These are phyloP conservation scores for Helicoverpa armigera DNA, from an alignment of 1,140 invertebrate genomes.

Conservation along the genomic window DNA sequence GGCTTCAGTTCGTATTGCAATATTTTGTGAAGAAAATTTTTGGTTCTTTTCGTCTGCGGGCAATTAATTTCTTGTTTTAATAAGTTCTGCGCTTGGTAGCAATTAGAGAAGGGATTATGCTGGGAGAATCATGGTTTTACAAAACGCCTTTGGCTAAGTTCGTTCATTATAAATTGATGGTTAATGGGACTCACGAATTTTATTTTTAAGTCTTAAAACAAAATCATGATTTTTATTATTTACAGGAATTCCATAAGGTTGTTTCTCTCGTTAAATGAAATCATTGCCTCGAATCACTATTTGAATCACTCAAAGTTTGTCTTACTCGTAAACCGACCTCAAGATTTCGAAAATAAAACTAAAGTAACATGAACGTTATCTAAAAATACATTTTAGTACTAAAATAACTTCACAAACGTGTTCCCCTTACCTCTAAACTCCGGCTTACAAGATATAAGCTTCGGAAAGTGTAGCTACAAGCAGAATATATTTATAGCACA, in stretches of 20 bases:
- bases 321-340: too few relatives aligned
- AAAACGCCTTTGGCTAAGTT: too few relatives aligned
- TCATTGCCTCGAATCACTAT: too few relatives aligned
- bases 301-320: too few relatives aligned
- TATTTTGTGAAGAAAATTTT: neutral
- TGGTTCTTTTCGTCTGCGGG: neutral
- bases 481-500: neutral
- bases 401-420: neutral
- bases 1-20: slow-evolving; percentile 3
- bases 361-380: neutral
- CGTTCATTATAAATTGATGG: too few relatives aligned
- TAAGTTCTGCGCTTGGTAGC: neutral
- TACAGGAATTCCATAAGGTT: too few relatives aligned
- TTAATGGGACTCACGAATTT: too few relatives aligned
- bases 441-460: neutral
- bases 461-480: neutral
- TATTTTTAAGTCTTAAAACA: too few relatives aligned
- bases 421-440: neutral
- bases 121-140: too few relatives aligned
- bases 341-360: too few relatives aligned
- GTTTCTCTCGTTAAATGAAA: too few relatives aligned
- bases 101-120: neutral
- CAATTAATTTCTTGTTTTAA: slow-evolving; percentile 4
- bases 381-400: neutral
- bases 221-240: too few relatives aligned